Base-by-base conservation (phyloP, 2,888 invertebrate genomes). In the Phymatocera aterrima region DNA sequence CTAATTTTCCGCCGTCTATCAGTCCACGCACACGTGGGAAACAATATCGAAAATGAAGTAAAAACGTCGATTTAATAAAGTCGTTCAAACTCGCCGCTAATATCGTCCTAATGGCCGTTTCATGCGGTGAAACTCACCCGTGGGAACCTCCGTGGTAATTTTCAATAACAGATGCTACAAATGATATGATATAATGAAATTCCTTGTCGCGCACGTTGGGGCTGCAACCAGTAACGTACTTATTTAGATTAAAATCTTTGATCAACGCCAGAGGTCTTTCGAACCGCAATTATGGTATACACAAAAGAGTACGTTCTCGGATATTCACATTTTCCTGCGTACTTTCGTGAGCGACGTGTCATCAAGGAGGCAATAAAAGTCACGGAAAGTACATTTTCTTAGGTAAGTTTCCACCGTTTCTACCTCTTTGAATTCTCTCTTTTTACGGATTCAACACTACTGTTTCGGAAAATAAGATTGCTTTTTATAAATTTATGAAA, bases 201-300 rank as follows among this genome's bases (percentile, higher is more conserved):
- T 68, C 68, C 28, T n/a, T n/a, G n/a, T n/a, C 18, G 46, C n/a
- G 3, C 68, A 68, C 24, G 10, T 46, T 43, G 68, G 68, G n/a
- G n/a, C n/a, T n/a, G n/a, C n/a, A n/a, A 43, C 28, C 6, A 10
- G 46, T 68, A 40, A 68, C 28, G 68, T 46, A n/a, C n/a, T n/a
- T n/a, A n/a, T n/a, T n/a, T 64, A 64, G 61, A 64, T 64, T 37
- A 24, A 64, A 64, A 64, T 64, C 61, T 64, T 37, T 8, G 8
- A 64, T 64, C 18, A 64, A 37, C 61, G 37, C 37, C 51, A 18
- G 4, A 4, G 51, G 51, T 51, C 51, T 51, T 4, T 15, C 4
- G 18, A 43, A 8, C n/a, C 4, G 18, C 51, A 15, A 51, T 4
- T 2, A 51, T 4, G 18, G 15, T 12, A 51, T 15, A 15, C 15